Evolutionary conservation across 2,797 vertebrate genomes (phyloP).

Genomic region (Pseudotriccus pelzelni): DNA sequence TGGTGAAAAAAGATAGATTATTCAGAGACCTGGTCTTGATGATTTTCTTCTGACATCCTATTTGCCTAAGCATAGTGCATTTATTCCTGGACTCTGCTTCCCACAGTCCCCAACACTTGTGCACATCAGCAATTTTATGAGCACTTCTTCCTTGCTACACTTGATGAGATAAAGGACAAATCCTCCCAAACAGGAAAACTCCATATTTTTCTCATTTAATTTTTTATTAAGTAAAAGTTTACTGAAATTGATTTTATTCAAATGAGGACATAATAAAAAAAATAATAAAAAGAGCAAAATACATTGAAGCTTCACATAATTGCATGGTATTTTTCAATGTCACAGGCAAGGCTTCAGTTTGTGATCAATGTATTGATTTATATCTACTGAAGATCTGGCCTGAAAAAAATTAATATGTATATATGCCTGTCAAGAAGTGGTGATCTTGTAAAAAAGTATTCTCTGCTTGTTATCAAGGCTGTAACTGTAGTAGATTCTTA

Average conservation of each 20-base stretch:
- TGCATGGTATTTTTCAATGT: slow-evolving; percentile 24
- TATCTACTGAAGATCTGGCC: background rate
- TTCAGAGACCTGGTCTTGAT: background rate
- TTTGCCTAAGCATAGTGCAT: background rate
- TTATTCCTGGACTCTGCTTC: background rate
- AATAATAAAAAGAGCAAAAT: background rate
- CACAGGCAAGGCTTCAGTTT: slow-evolving; percentile 1
- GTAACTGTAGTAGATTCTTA: background rate
- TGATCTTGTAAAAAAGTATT: background rate
- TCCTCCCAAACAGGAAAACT: background rate
- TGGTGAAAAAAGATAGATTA: background rate
- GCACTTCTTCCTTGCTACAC: background rate
- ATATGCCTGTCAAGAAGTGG: background rate
- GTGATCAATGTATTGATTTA: background rate
- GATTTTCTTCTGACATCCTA: background rate
- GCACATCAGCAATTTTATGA: background rate
- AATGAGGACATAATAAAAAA: background rate
- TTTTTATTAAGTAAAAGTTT: background rate
- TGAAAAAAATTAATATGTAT: background rate
- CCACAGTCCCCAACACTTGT: background rate
- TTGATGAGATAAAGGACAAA: background rate
- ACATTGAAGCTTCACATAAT: background rate
- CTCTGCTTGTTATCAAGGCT: background rate
- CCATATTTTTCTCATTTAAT: background rate
- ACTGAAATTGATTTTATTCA: slow-evolving; percentile 16